Conservation (phyloP, 2,888 invertebrate species). For the Latrodectus elegans region DNA sequence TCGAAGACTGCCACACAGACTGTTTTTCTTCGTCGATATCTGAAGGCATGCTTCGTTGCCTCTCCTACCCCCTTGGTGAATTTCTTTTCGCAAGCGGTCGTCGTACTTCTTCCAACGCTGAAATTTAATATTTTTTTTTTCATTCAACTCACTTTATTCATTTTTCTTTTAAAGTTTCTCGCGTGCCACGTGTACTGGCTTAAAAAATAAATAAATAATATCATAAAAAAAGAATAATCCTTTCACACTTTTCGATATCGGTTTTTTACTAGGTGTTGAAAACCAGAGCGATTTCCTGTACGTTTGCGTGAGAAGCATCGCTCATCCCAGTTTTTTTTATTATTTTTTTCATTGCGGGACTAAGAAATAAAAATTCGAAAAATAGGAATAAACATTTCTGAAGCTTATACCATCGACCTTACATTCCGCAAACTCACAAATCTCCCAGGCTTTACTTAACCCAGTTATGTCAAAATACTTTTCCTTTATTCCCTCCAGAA, state of each 20-base stretch:
- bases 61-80: neutral
- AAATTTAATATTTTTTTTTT: neutral
- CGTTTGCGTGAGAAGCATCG: too few relatives aligned
- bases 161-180: neutral
- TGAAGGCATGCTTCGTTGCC: constrained; percentile 56
- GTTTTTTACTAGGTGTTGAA: constrained; percentile 1
- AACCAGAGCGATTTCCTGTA: neutral
- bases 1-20: constrained; percentile 12
- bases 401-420: too few relatives aligned
- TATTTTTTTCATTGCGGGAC: too few relatives aligned
- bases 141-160: neutral
- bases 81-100: neutral
- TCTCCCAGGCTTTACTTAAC: too few relatives aligned
- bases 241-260: neutral
- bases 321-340: too few relatives aligned
- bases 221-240: neutral
- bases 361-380: too few relatives aligned
- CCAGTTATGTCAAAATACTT: too few relatives aligned
- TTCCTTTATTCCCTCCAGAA: too few relatives aligned
- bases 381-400: too few relatives aligned
- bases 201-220: neutral
- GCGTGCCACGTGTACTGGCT: neutral
- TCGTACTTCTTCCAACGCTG: neutral
- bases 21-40: constrained; percentile 47
- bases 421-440: too few relatives aligned